These are phyloP conservation scores for Danio albolineatus DNA, from an alignment of 2,797 vertebrate species.

Conservation along the genomic window DNA sequence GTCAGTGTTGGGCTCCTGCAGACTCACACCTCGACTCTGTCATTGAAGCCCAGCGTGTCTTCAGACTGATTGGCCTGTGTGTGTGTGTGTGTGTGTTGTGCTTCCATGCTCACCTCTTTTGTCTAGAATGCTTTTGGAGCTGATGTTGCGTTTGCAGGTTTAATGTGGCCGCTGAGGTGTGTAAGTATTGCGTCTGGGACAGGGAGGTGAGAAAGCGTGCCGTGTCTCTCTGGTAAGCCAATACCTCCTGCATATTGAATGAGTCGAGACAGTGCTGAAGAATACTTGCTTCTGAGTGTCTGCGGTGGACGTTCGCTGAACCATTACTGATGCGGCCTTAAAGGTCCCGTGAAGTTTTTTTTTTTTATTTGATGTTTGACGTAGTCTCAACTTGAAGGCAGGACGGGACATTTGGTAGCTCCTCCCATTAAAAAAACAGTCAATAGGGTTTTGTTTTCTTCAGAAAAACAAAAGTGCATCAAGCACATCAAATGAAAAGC, in stretches of 20 bases:
- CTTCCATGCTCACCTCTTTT: constrained; percentile 4
- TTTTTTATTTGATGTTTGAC: too few relatives aligned
- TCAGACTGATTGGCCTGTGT: constrained; percentile 69
- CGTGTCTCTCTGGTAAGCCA: constrained; percentile 31
- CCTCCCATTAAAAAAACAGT: too few relatives aligned
- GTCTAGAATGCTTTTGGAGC: constrained; percentile 26
- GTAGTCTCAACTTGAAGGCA: too few relatives aligned
- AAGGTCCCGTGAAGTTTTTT: too few relatives aligned
- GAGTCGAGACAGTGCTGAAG: constrained; percentile 1
- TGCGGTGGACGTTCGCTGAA: background rate
- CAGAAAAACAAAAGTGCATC: too few relatives aligned
- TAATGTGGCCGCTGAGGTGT: constrained; percentile 31
- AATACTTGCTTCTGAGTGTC: background rate
- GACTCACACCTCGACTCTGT: constrained; percentile 68
- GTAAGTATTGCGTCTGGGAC: constrained; percentile 34
- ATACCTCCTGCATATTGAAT: constrained; percentile 46
- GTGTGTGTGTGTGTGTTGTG: background rate
- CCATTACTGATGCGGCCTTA: background rate
- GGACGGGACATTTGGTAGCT: too few relatives aligned
- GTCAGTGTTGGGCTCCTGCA: constrained; percentile 64
- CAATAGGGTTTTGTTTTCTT: too few relatives aligned
- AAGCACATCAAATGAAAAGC: too few relatives aligned
- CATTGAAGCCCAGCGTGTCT: constrained; percentile 71
- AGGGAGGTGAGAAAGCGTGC: constrained; percentile 11
- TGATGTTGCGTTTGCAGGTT: constrained; percentile 26